Percentiles rank a stretch among this genome's conserved stretches.
Evolutionary conservation across 2,797 vertebrate species (phyloP).

Genomic region (Pangasius larnaudii): DNA sequence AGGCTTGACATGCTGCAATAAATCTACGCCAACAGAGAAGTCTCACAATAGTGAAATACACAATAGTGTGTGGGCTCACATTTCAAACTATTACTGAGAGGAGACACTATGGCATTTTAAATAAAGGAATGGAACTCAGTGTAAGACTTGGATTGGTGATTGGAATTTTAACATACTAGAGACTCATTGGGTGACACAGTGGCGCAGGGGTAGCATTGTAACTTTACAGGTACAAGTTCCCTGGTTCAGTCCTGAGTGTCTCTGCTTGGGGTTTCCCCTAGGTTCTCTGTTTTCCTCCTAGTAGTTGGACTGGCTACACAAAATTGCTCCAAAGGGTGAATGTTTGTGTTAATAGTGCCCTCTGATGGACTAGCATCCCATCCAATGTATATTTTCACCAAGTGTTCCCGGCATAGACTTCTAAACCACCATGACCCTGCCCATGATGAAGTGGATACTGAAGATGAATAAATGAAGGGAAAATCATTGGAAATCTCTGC

Average conservation of each 20-base stretch:
- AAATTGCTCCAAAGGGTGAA: background rate
- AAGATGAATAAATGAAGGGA: background rate
- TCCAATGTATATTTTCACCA: background rate
- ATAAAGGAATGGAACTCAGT: background rate
- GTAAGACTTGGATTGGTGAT: background rate
- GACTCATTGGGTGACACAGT: background rate
- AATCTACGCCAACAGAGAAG: background rate
- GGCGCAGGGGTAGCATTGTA: background rate
- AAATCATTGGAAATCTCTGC: background rate
- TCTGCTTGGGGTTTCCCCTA: background rate
- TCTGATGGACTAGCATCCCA: background rate
- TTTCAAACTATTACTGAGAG: conserved; percentile 20
- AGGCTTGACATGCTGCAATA: conserved; percentile 15
- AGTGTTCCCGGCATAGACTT: background rate
- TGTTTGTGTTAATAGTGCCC: background rate
- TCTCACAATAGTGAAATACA: background rate
- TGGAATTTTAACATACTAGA: background rate
- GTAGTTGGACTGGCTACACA: background rate
- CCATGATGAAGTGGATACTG: background rate
- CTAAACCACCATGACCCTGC: background rate
- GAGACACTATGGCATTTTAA: background rate
- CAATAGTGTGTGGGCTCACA: background rate
- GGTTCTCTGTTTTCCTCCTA: background rate
- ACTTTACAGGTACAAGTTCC: background rate
- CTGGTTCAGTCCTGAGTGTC: background rate